phyloP scores from a whole-genome alignment of 2,113 vertebrate species.

The Nesoenas mayeri region DNA sequence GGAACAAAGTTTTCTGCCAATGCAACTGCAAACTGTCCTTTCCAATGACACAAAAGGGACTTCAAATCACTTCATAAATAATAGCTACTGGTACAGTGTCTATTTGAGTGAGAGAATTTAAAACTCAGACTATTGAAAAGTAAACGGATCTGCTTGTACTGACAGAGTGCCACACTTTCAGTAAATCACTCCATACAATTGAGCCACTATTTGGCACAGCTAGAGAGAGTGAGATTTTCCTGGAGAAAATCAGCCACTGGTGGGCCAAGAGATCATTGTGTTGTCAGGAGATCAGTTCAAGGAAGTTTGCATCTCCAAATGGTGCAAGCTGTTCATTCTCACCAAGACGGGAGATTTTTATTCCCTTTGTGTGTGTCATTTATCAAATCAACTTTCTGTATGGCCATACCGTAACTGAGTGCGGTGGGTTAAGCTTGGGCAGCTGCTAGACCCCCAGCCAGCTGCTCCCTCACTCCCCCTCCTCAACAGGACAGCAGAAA shows the following conservation, averaged over 20 bases:
- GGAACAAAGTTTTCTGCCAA: background rate
- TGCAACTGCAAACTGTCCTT: background rate
- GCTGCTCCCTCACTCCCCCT: background rate
- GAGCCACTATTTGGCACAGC: background rate
- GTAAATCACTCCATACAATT: background rate
- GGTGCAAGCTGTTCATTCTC: background rate
- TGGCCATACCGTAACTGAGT: background rate
- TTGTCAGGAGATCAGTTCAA: background rate
- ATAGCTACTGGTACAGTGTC: background rate
- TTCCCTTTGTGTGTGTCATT: background rate
- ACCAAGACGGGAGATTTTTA: background rate
- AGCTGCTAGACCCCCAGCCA: background rate
- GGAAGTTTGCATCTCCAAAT: background rate
- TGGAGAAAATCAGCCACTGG: background rate
- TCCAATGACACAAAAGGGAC: background rate
- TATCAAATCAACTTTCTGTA: background rate
- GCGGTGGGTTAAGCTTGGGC: background rate
- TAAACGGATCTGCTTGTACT: background rate
- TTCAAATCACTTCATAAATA: background rate
- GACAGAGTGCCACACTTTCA: background rate
- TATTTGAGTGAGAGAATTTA: background rate
- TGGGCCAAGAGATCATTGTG: background rate
- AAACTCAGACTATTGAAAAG: background rate
- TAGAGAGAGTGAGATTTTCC: background rate
- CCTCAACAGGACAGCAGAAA: background rate